Evolutionary conservation across 1,140 invertebrate genomes (phyloP), one percentile per base, ranked within the genome.

Genomic region (Cherax quadricarinatus): DNA sequence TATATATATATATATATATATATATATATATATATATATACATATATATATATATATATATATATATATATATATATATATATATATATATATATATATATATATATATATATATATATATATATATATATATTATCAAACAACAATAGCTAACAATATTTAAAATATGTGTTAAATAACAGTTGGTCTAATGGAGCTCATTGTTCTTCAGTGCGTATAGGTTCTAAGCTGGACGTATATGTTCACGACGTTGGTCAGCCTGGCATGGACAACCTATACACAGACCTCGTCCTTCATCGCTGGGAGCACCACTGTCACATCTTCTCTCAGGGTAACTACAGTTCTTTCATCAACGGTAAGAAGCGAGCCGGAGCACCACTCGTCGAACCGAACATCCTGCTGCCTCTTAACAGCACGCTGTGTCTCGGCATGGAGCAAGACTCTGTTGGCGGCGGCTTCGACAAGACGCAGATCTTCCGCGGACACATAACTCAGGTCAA

Each of bases 271-370:
- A 66, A 83, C 21, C 51, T 85, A 12, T 24, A 70, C 82, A 79
- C 81, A 0, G 88, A 90, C 82, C n/a, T 90, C 49, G 81, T 51
- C 1, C 81, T 90, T 10, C 81, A 90, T 49, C 88, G 73, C 16
- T 90, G 88, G 88, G 82, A 83, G 66, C 88, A 90, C 14, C 82
- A 84, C 18, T 90, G 88, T 49, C 82, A 90, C 70, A 62, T 90
- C 41, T 90, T 90, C 81, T 85, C 81, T 12, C 24, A 62, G n/a
- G 88, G 88, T 10, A 41, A 9, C 24, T 90, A 85, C 51, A n/a
- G 49, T 0, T 81, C 82, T 12, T 84, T 78, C 73, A 48, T 90
- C 10, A 70, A 85, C 62, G 88, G 88, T 21, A 41, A 90, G 66
- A 82, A 60, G 49, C 24, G 51, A n/a, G 81, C 88, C n/a, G n/a